Evolutionary conservation across 2,888 invertebrate genomes (phyloP).

Genomic region (Callyntrura sp.): DNA sequence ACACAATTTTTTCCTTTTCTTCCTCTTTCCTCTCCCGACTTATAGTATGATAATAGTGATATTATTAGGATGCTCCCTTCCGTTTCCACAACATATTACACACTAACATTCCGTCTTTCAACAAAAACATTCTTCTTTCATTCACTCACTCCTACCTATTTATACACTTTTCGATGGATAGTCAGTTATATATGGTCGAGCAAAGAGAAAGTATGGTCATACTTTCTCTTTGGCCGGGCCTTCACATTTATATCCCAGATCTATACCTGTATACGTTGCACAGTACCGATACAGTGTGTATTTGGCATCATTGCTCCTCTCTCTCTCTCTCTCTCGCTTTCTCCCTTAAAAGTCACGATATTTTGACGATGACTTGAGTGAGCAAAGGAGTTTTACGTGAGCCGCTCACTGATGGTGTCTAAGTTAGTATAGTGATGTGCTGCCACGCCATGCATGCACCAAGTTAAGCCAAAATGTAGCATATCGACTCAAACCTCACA

Average conservation of each 20-base stretch:
- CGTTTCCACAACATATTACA: constrained; percentile 21
- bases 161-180: not conserved
- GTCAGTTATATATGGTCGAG: too few species aligned
- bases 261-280: not conserved
- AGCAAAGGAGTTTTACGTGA: constrained; percentile 75
- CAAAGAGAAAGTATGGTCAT: not conserved
- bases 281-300: constrained; percentile 20
- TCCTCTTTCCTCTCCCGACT: constrained; percentile 33
- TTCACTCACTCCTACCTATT: constrained; percentile 3
- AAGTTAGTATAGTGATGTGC: constrained; percentile 48
- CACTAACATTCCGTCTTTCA: constrained; percentile 32
- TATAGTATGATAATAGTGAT: constrained; percentile 46
- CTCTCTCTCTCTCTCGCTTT: not conserved
- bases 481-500: constrained; percentile 29
- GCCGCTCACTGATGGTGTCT: constrained; percentile 66
- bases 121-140: constrained; percentile 17
- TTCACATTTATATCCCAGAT: not conserved
- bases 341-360: constrained; percentile 74
- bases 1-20: constrained; percentile 25
- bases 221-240: constrained; percentile 19
- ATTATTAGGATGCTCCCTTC: constrained; percentile 33
- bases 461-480: constrained; percentile 44
- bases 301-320: constrained; percentile 35
- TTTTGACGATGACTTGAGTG: constrained; percentile 74
- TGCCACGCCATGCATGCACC: constrained; percentile 24